Conservation (phyloP, 2,797 vertebrate species). For the Megaceryle alcyon region DNA sequence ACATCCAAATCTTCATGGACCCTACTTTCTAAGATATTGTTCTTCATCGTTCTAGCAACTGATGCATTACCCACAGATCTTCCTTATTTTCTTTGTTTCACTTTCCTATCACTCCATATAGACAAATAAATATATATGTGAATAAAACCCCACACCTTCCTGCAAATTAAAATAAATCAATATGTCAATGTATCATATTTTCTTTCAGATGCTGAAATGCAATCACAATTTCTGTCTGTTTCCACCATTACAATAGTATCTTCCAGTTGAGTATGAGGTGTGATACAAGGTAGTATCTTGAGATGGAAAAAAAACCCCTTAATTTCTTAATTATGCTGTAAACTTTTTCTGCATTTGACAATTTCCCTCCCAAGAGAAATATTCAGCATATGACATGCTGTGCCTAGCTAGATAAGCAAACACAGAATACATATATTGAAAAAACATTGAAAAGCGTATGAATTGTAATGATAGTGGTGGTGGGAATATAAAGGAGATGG, state of each 20-base stretch:
- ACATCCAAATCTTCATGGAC: background rate
- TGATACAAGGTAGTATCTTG: background rate
- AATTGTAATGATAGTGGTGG: background rate
- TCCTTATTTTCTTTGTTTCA: background rate
- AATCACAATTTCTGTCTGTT: background rate
- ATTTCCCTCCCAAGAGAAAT: background rate
- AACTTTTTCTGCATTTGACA: background rate
- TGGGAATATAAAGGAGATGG: background rate
- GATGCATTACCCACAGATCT: background rate
- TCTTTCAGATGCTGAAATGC: background rate
- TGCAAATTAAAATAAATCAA: background rate
- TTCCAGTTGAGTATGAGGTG: background rate
- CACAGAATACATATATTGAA: background rate
- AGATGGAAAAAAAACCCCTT: background rate
- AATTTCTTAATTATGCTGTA: background rate
- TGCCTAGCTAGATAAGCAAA: background rate
- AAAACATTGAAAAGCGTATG: background rate
- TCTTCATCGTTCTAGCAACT: background rate
- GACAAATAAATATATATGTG: background rate
- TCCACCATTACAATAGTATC: background rate
- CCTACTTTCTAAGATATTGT: background rate
- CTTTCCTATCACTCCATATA: background rate
- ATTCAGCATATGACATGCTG: background rate
- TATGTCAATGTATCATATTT: background rate
- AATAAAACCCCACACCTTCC: background rate